These are phyloP conservation scores for Aphelocoma coerulescens DNA, from an alignment of 2,113 vertebrate genomes.

Conservation along the genomic window DNA sequence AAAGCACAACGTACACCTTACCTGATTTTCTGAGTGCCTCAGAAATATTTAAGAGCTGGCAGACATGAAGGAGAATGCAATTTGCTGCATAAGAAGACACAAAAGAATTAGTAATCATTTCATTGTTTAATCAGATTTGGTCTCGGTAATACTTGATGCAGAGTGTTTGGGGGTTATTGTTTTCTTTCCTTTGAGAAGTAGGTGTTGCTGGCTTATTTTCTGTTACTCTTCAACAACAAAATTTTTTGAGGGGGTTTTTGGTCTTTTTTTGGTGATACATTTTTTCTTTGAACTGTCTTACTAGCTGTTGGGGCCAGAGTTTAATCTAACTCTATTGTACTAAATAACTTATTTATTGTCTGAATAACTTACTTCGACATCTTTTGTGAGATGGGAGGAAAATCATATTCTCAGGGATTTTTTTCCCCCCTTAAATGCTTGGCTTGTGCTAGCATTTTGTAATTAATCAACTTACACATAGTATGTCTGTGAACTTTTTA, in stretches of 20 bases:
- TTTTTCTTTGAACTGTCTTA: not conserved
- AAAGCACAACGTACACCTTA: not conserved
- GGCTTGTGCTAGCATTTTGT: not conserved
- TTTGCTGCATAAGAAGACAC: not conserved
- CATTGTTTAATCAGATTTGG: not conserved
- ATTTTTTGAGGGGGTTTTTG: not conserved
- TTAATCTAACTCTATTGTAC: not conserved
- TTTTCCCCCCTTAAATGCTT: not conserved
- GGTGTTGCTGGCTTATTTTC: not conserved
- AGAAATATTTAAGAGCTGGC: not conserved
- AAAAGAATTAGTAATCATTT: not conserved
- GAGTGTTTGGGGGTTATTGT: not conserved
- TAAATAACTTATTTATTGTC: not conserved
- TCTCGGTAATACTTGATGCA: not conserved
- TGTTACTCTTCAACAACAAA: not conserved
- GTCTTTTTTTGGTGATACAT: not conserved
- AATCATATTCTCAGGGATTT: not conserved
- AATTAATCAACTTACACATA: slow-evolving; percentile 2
- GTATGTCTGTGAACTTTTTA: not conserved
- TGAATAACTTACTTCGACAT: not conserved
- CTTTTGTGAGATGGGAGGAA: not conserved
- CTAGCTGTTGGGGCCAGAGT: not conserved
- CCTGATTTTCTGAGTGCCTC: not conserved
- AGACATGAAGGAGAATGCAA: not conserved
- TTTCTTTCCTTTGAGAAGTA: not conserved